Conservation (phyloP, 2,113 vertebrate species). For the Strigops habroptila region DNA sequence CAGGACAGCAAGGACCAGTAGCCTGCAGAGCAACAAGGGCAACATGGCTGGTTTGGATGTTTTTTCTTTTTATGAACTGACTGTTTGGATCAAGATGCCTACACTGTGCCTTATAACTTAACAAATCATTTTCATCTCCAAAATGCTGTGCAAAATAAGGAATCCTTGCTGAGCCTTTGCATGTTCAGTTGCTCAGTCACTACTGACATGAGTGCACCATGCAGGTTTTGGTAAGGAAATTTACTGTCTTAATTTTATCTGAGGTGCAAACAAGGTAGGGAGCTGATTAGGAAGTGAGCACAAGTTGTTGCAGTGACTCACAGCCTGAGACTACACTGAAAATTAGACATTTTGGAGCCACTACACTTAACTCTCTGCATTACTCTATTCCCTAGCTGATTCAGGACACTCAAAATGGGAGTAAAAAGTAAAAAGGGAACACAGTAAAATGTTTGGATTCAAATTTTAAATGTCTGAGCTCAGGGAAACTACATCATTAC, state of each 20-base stretch:
- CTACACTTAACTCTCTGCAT: neutral
- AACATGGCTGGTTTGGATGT: neutral
- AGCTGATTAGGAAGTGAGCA: neutral
- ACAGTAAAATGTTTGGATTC: neutral
- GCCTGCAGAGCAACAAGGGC: neutral
- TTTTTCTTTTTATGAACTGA: neutral
- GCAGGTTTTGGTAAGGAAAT: neutral
- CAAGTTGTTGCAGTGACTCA: neutral
- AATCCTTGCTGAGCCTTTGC: neutral
- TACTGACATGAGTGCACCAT: neutral
- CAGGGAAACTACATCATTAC: neutral
- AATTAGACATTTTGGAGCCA: neutral
- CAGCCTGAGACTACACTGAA: neutral
- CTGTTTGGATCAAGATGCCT: neutral
- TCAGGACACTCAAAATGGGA: neutral
- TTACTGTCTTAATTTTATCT: neutral
- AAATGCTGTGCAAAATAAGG: neutral
- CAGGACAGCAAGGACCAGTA: fast-evolving
- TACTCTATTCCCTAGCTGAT: neutral
- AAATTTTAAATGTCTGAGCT: neutral
- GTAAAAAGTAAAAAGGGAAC: neutral
- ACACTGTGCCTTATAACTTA: neutral
- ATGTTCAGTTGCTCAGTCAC: neutral
- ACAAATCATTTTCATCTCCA: neutral
- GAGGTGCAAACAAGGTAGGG: neutral